Evolutionary conservation across 2,113 vertebrate genomes (phyloP).

Genomic region (Ameiurus melas): DNA sequence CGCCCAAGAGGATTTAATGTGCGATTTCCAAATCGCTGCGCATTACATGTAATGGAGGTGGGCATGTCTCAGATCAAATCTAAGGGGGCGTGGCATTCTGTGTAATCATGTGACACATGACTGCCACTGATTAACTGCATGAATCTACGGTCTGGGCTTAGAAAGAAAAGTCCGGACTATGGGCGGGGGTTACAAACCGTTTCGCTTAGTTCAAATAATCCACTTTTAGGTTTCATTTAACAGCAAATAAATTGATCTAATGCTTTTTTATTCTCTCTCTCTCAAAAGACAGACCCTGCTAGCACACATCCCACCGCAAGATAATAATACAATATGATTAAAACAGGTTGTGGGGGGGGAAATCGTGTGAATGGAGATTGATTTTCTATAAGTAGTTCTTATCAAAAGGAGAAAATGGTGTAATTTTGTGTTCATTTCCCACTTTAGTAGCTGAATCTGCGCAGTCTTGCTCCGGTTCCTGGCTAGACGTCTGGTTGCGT

Average conservation of each 20-base stretch:
- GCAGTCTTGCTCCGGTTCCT: not conserved
- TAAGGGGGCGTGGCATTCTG: not conserved
- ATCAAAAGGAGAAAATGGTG: slow-evolving; percentile 27
- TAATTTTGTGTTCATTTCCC: slow-evolving; percentile 11
- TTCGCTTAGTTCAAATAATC: not conserved
- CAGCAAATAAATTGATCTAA: not conserved
- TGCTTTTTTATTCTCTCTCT: not conserved
- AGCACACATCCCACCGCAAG: not conserved
- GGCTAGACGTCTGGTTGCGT: slow-evolving; percentile 41
- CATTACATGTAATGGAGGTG: not conserved
- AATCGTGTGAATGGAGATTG: slow-evolving; percentile 10
- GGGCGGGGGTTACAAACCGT: too few relatives aligned
- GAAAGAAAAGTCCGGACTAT: not conserved
- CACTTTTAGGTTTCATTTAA: not conserved
- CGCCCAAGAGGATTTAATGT: too few relatives aligned
- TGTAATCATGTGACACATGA: not conserved
- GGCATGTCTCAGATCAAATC: not conserved
- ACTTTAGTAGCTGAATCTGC: slow-evolving; percentile 12
- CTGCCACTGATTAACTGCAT: not conserved
- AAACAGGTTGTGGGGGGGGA: not conserved
- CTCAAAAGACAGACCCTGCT: not conserved
- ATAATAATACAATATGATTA: slow-evolving; percentile 40
- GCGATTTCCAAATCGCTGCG: too few relatives aligned
- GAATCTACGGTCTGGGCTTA: not conserved
- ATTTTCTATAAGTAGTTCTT: slow-evolving; percentile 39